phyloP scores from a whole-genome alignment of 2,113 vertebrate genomes.

The Pluvialis apricaria region DNA sequence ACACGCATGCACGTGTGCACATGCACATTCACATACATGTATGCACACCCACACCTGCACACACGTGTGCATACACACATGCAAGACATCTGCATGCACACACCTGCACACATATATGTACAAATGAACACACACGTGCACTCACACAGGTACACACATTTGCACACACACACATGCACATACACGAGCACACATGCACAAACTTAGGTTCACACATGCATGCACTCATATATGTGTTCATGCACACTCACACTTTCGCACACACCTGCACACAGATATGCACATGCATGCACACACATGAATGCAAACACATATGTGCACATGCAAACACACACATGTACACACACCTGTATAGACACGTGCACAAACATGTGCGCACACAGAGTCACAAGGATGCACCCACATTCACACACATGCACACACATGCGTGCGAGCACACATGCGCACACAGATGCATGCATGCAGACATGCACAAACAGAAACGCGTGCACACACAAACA shows the following conservation, averaged over 20 bases:
- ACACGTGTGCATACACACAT: accelerated
- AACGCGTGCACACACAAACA: background rate
- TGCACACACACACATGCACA: background rate
- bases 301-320: background rate
- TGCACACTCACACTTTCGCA: too few relatives aligned
- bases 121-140: background rate
- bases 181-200: background rate
- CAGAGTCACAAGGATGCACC: background rate
- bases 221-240: too few relatives aligned
- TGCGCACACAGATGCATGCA: background rate
- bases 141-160: background rate
- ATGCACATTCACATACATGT: too few relatives aligned
- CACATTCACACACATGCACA: accelerated
- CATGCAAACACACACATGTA: background rate
- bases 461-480: too few relatives aligned
- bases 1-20: background rate
- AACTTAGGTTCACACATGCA: background rate
- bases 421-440: background rate
- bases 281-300: background rate
- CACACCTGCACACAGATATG: too few relatives aligned
- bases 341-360: background rate
- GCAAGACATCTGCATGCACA: too few relatives aligned
- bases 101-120: background rate
- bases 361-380: too few relatives aligned
- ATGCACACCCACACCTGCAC: background rate